phyloP scores from a whole-genome alignment of 2,113 vertebrate genomes.

The Bettongia penicillata region DNA sequence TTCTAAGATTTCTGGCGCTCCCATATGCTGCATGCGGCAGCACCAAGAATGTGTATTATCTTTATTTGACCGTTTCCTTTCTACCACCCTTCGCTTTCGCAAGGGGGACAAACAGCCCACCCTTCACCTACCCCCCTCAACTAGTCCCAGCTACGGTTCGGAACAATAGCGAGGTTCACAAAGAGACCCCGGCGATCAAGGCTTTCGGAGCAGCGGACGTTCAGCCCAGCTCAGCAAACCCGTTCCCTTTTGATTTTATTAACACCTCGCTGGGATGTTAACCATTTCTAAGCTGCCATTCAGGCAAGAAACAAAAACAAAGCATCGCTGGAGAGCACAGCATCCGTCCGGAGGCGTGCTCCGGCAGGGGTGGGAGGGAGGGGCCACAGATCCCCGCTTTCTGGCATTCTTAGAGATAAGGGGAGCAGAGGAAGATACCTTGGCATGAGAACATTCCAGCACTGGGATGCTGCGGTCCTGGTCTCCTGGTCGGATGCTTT shows the following conservation, averaged over 20 bases:
- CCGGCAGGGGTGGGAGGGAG: not conserved
- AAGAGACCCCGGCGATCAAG: constrained; percentile 48
- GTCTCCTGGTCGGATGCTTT: not conserved
- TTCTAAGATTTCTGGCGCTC: constrained; percentile 14
- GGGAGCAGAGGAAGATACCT: constrained; percentile 66
- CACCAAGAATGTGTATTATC: not conserved
- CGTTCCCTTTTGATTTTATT: constrained; percentile 31
- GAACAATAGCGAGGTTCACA: constrained; percentile 69
- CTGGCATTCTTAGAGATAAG: constrained; percentile 18
- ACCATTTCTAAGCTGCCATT: constrained; percentile 11
- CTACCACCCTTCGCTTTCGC: not conserved
- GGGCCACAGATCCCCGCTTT: constrained; percentile 16
- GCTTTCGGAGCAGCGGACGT: constrained; percentile 2
- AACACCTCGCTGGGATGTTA: not conserved
- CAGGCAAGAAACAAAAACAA: constrained; percentile 45
- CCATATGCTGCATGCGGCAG: constrained; percentile 2
- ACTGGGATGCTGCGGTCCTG: constrained; percentile 16
- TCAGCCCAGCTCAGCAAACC: not conserved
- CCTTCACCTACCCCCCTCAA: not conserved
- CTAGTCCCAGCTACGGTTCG: constrained; percentile 37
- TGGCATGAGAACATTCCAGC: constrained; percentile 67
- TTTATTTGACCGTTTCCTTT: not conserved
- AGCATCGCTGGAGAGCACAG: constrained; percentile 54
- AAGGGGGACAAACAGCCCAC: not conserved
- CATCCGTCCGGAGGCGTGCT: not conserved